Percentiles rank a stretch among this genome's conserved stretches.
phyloP scores from a whole-genome alignment of 2,113 vertebrate genomes.

The Labeo catla region DNA sequence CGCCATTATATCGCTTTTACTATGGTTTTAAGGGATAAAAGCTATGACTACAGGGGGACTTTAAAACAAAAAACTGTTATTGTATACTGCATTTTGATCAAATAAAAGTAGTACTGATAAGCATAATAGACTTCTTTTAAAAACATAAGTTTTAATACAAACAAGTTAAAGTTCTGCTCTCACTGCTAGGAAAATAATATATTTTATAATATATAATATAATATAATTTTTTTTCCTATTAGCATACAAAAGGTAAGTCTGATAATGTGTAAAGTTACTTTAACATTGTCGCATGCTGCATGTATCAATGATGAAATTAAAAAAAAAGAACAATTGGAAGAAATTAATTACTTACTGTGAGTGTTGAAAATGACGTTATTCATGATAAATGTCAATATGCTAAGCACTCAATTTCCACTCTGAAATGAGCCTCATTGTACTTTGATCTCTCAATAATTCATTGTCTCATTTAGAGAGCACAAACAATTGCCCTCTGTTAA shows the following conservation, averaged over 20 bases:
- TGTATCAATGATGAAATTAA: neutral
- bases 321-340: neutral
- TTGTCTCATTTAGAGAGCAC: slow-evolving; percentile 1
- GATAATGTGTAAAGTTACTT: neutral
- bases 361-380: neutral
- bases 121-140: neutral
- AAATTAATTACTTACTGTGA: slow-evolving; percentile 12
- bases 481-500: slow-evolving; percentile 34
- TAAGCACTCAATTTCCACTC: slow-evolving; percentile 24
- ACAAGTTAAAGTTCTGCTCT: too few relatives aligned
- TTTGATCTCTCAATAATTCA: slow-evolving; percentile 34
- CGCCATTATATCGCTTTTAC: too few relatives aligned
- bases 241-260: neutral
- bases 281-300: neutral
- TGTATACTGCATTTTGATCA: neutral
- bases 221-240: neutral
- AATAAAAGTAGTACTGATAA: neutral
- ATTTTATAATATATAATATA: too few relatives aligned
- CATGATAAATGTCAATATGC: slow-evolving; percentile 26
- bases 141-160: too few relatives aligned
- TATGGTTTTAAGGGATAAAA: too few relatives aligned
- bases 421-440: slow-evolving; percentile 30
- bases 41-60: too few relatives aligned
- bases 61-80: too few relatives aligned
- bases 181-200: neutral